A percentile compares a stretch with the other conserved stretches of the same genome.
Evolutionary conservation across 2,113 vertebrate species (phyloP).

Genomic region (Oncorhynchus gorbuscha): DNA sequence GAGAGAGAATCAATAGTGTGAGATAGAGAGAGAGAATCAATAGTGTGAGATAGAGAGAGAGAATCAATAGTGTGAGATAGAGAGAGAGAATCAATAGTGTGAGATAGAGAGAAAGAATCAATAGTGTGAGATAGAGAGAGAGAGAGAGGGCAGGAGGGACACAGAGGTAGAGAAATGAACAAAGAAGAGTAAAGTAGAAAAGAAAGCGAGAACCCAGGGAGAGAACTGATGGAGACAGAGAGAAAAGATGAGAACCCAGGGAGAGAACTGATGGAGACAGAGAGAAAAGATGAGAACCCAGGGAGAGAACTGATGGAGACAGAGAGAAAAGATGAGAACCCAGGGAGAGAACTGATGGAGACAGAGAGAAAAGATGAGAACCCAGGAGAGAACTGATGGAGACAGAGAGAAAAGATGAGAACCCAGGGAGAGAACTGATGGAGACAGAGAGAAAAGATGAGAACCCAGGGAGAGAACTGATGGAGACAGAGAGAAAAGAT

Average conservation of each 20-base stretch:
- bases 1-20: not conserved
- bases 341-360: not conserved
- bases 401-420: not conserved
- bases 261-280: not conserved
- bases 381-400: too few relatives aligned
- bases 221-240: too few relatives aligned
- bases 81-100: too few relatives aligned
- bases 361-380: not conserved
- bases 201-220: too few relatives aligned
- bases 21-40: not conserved
- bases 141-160: too few relatives aligned
- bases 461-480: too few relatives aligned
- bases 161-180: too few relatives aligned
- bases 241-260: too few relatives aligned
- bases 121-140: not conserved
- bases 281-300: not conserved
- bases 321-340: not conserved
- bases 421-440: too few relatives aligned
- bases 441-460: not conserved
- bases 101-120: not conserved
- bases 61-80: not conserved
- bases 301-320: not conserved
- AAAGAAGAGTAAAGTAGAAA: too few relatives aligned
- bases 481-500: not conserved
- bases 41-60: not conserved